Percentiles rank a stretch among this genome's conserved stretches.
Evolutionary conservation across 2,113 vertebrate species (phyloP).

Genomic region (Cyprinodon variegatus): DNA sequence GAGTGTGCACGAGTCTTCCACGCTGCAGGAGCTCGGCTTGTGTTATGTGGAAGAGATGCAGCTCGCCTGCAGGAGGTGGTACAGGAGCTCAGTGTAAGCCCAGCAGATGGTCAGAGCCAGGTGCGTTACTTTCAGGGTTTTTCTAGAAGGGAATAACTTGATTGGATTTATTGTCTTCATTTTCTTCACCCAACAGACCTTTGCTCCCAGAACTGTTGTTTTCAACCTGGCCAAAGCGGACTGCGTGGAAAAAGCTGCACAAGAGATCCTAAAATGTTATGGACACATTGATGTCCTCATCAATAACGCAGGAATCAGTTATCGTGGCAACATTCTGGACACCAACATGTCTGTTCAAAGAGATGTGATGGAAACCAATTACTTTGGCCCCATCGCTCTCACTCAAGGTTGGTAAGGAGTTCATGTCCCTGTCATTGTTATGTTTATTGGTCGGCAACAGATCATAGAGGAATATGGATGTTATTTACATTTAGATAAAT

Average conservation of each 20-base stretch:
- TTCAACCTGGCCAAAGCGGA: slow-evolving; percentile 88
- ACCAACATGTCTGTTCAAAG: slow-evolving; percentile 88
- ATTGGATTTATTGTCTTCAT: background rate
- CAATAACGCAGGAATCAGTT: slow-evolving; percentile 96
- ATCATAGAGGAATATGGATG: no score
- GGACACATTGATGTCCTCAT: slow-evolving; percentile 91
- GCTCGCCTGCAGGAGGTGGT: slow-evolving; percentile 83
- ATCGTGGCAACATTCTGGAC: slow-evolving; percentile 87
- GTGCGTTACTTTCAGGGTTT: slow-evolving; percentile 38
- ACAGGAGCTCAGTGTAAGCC: slow-evolving; percentile 76
- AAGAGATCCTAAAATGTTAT: slow-evolving; percentile 85
- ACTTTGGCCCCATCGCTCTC: slow-evolving; percentile 93
- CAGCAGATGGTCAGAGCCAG: slow-evolving; percentile 37
- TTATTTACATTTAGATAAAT: no score
- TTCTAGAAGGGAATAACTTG: background rate
- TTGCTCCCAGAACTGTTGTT: slow-evolving; percentile 81
- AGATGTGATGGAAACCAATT: slow-evolving; percentile 95
- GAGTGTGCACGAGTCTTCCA: slow-evolving; percentile 93
- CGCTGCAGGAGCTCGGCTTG: slow-evolving; percentile 85
- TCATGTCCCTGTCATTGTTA: background rate
- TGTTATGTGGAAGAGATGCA: slow-evolving; percentile 89
- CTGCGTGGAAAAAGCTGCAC: slow-evolving; percentile 76
- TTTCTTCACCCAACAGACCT: slow-evolving; percentile 67
- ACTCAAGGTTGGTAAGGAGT: slow-evolving; percentile 86
- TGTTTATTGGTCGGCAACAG: no score